Conservation (phyloP, 2,113 vertebrate genomes). For the Charina bottae region DNA sequence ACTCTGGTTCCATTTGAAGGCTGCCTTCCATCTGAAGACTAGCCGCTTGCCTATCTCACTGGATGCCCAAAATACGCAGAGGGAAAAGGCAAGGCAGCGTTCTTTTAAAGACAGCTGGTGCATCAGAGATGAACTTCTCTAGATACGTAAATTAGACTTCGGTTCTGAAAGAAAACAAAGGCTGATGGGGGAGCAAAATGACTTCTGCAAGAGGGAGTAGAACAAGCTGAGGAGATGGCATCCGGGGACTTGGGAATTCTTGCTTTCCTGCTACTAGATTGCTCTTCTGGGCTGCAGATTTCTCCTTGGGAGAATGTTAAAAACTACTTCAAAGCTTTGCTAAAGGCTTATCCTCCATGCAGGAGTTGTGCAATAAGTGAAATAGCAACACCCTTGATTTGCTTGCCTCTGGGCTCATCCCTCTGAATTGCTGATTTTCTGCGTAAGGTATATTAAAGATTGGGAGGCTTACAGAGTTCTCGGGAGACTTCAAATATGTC, state of each 20-base stretch:
- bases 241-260: background rate
- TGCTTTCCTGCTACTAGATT: background rate
- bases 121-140: background rate
- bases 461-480: background rate
- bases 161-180: background rate
- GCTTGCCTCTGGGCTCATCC: background rate
- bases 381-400: background rate
- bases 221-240: background rate
- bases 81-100: fast-evolving
- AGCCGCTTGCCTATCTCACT: background rate
- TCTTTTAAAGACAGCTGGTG: background rate
- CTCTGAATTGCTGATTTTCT: background rate
- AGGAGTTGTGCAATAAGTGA: background rate
- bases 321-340: background rate
- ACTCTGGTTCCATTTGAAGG: background rate
- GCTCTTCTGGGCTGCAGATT: background rate
- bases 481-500: background rate
- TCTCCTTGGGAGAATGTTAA: background rate
- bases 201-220: background rate
- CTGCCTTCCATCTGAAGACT: background rate
- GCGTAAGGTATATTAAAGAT: background rate
- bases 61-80: background rate
- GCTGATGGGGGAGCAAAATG: background rate
- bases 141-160: background rate
- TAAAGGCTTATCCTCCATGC: background rate